Evolutionary conservation across 30 jellyfish, hydroid and myxozoan species (phyloP), one percentile per base, ranked within the genome.

Genomic region (Chrysaora quinquecirrha): DNA sequence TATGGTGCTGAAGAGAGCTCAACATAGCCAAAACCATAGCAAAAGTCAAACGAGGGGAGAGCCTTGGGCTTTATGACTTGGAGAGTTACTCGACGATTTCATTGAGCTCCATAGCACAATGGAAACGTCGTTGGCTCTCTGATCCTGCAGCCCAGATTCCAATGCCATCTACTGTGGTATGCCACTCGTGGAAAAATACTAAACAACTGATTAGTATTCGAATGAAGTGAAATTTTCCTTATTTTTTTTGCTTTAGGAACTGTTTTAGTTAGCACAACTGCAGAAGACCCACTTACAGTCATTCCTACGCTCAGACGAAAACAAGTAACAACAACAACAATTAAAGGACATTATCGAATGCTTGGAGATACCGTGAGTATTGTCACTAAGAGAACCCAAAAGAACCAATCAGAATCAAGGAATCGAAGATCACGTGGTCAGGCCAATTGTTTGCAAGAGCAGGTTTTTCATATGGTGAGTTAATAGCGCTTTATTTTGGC

Each of bases 341-440:
- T 31, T 23, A 77, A 31, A 30, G 98, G 98, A 14, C 89, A 85
- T 78, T 91, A 71, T 73, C 81, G 96, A 58, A 77, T 91, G 29
- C 20, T 63, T 33, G 93, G 87, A 16, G 95, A 78, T 18, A 71
- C 83, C 20, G 87, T 78, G 6, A 58, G 21, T 29, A 73, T 66
- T 33, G 70, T 71, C 3, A 65, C 86, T 23, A 76, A 33, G 48
- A 76, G 49, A 58, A 14, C 71, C 12, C 73, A 75, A 30, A 73
- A 82, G 77, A 87, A 49, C 76, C 75, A 43, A 14, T 1, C 75
- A 7, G 95, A 81, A 56, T 24, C 71, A 24, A 49, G 89, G 18
- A 25, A 46, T n/a, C 72, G 89, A 43, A 20, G 97, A 78, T 19
- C 75, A 33, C 86, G 87, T 19, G 63, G 31, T n/a, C 47, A 46